Percentiles rank a stretch among this genome's conserved stretches.
Evolutionary conservation across 2,888 invertebrate genomes (phyloP).

Genomic region (Acronicta leporina): DNA sequence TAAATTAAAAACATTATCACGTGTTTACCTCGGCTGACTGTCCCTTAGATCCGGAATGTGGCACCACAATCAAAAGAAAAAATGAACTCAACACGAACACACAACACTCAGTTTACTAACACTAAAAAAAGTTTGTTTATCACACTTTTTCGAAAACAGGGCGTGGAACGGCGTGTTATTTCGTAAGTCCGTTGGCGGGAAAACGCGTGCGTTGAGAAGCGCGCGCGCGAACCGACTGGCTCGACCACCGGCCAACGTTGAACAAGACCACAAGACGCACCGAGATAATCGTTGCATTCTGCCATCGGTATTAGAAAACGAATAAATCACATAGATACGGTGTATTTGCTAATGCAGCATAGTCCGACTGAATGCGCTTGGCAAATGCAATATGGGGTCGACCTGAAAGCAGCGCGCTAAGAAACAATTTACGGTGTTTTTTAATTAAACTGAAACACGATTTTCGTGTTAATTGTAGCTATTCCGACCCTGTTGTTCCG

Average conservation of each 20-base stretch:
- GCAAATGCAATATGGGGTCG: slow-evolving; percentile 55
- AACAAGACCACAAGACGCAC: slow-evolving; percentile 61
- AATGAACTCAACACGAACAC: slow-evolving; percentile 60
- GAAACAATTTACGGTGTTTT: slow-evolving; percentile 36
- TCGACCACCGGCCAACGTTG: slow-evolving; percentile 53
- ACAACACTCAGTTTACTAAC: slow-evolving; percentile 66
- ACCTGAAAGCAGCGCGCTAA: slow-evolving; percentile 41
- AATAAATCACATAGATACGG: slow-evolving; percentile 80
- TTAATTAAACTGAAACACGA: slow-evolving; percentile 23
- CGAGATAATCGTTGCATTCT: slow-evolving; percentile 71
- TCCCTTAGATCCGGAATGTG: slow-evolving; percentile 64
- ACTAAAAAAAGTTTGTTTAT: slow-evolving; percentile 60
- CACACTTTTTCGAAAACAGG: slow-evolving; percentile 62
- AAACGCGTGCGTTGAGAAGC: slow-evolving; percentile 63
- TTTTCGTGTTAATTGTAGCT: slow-evolving; percentile 25
- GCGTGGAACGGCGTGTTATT: slow-evolving; percentile 61
- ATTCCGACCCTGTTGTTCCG: slow-evolving; percentile 13
- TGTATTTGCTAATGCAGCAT: slow-evolving; percentile 71
- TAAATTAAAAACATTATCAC: slow-evolving; percentile 66
- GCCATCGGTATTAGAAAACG: slow-evolving; percentile 83
- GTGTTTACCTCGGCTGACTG: slow-evolving; percentile 67
- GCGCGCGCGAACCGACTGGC: slow-evolving; percentile 74
- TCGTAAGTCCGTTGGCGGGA: slow-evolving; percentile 60
- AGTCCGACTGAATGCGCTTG: slow-evolving; percentile 50
- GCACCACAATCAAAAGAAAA: slow-evolving; percentile 49